Conservation (phyloP, 2,888 invertebrate genomes). For the Coenonympha arcania region DNA sequence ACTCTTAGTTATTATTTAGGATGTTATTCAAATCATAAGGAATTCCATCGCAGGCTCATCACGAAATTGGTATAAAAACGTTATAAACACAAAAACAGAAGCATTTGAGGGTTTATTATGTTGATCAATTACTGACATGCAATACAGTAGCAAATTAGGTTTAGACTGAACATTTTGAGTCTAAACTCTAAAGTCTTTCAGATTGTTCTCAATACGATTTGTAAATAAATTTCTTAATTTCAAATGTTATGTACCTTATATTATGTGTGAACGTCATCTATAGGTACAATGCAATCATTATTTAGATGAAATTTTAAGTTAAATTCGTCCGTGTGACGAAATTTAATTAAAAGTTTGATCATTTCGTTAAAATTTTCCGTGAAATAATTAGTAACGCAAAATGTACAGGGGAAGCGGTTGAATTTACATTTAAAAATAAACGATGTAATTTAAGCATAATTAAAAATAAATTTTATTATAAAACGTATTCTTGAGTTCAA, state of each 20-base stretch:
- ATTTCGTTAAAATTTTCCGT: slow-evolving; percentile 9
- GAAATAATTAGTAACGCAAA: slow-evolving; percentile 7
- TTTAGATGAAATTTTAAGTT: slow-evolving; percentile 7
- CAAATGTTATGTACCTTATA: too few relatives aligned
- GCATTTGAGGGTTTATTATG: slow-evolving; percentile 49
- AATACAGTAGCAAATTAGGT: slow-evolving; percentile 28
- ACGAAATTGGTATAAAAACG: slow-evolving; percentile 38
- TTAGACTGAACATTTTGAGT: neutral
- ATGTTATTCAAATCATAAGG: slow-evolving; percentile 22
- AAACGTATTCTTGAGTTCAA: too few relatives aligned
- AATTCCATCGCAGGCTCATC: slow-evolving; percentile 19
- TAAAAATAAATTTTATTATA: too few relatives aligned
- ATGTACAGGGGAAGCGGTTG: neutral
- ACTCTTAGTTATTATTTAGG: slow-evolving; percentile 10
- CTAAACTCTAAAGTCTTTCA: too few relatives aligned
- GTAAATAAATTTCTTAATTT: too few relatives aligned
- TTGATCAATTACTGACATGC: slow-evolving; percentile 64
- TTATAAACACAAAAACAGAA: slow-evolving; percentile 59
- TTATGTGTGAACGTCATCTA: too few relatives aligned
- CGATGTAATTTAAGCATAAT: too few relatives aligned
- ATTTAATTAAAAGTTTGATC: slow-evolving; percentile 13
- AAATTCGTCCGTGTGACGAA: slow-evolving; percentile 2
- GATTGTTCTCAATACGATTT: neutral
- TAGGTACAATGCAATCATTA: neutral
- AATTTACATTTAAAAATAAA: slow-evolving; percentile 7